phyloP scores from a whole-genome alignment of 2,113 vertebrate genomes.

The Opisthocomus hoazin region DNA sequence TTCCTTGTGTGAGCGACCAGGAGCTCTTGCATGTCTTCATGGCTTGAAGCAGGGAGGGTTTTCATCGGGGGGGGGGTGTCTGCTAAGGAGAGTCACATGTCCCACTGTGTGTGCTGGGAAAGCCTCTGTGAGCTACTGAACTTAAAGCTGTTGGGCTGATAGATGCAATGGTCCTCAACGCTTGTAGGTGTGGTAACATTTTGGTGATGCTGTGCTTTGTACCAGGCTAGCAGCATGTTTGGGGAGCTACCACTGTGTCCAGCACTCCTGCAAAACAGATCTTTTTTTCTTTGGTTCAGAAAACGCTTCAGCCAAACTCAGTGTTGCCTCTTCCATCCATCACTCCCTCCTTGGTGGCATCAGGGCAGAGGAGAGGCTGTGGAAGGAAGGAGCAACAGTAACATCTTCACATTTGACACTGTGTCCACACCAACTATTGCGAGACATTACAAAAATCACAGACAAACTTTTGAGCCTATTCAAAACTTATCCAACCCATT shows the following conservation, averaged over 20 bases:
- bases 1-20: too few relatives aligned
- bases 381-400: not conserved
- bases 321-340: not conserved
- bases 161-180: not conserved
- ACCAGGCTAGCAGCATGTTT: not conserved
- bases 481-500: too few relatives aligned
- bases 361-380: not conserved
- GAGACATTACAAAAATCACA: not conserved
- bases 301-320: not conserved
- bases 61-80: not conserved
- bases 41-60: not conserved
- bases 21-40: not conserved
- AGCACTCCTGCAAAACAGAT: not conserved
- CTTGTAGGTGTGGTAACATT: not conserved
- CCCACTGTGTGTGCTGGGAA: not conserved
- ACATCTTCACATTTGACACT: not conserved
- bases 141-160: not conserved
- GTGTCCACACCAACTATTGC: fast-evolving
- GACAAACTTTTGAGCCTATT: not conserved
- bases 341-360: not conserved
- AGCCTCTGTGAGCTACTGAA: not conserved
- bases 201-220: not conserved
- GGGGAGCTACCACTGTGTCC: not conserved
- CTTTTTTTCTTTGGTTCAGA: not conserved
- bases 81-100: not conserved